Conservation (phyloP, 2,797 vertebrate genomes). For the Hoplostethus mediterraneus region DNA sequence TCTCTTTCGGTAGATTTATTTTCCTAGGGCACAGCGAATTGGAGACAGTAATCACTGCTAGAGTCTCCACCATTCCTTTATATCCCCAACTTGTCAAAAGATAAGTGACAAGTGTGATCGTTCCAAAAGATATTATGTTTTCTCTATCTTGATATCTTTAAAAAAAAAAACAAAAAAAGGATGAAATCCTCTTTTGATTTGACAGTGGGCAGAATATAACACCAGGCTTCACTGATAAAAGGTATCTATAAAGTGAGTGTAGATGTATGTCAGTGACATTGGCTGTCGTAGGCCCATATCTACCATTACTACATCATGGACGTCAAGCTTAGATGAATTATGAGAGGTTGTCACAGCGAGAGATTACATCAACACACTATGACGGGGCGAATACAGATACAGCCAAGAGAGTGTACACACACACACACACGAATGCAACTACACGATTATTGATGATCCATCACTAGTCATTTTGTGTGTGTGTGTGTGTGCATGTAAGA, state of each 20-base stretch:
- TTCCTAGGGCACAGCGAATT: not conserved
- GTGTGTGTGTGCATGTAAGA: not conserved
- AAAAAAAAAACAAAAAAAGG: not conserved
- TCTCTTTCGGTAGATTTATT: conserved; percentile 3
- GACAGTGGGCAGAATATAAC: conserved; percentile 3
- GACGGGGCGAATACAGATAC: not conserved
- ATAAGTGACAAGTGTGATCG: not conserved
- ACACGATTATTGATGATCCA: not conserved
- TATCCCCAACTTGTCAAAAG: conserved; percentile 12
- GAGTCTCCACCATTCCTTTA: conserved; percentile 1
- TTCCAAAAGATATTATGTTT: conserved; percentile 11
- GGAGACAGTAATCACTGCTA: not conserved
- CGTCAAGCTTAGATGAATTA: conserved; percentile 10
- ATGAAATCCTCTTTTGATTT: conserved; percentile 11
- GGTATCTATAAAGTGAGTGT: not conserved
- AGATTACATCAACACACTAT: conserved; percentile 4
- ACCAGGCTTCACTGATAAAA: conserved; percentile 5
- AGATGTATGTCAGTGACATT: not conserved
- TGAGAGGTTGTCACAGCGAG: conserved; percentile 3
- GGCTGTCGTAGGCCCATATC: not conserved
- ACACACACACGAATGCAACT: not conserved
- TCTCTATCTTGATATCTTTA: not conserved
- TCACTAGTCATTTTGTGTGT: not conserved
- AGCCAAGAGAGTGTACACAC: not conserved
- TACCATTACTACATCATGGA: conserved; percentile 11